phyloP scores from a whole-genome alignment of 2,888 invertebrate species.

The Plebejus argus region DNA sequence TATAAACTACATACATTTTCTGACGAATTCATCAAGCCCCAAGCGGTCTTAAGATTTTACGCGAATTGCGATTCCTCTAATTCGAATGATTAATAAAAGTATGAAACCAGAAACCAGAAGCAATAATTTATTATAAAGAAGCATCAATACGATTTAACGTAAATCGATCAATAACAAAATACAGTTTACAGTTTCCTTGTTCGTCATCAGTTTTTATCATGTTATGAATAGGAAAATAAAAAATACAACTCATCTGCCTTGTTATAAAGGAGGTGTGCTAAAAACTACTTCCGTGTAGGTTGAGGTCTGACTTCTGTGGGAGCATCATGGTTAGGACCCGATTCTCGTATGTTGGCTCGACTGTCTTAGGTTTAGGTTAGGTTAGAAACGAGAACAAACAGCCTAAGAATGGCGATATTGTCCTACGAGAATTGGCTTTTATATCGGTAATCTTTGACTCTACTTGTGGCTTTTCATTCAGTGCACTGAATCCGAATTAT shows the following conservation, averaged over 20 bases:
- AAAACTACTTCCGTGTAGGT: background rate
- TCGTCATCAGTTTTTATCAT: slow-evolving; percentile 7
- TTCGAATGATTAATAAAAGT: background rate
- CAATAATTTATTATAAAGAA: background rate
- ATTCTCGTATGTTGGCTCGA: background rate
- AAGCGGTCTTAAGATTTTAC: no score
- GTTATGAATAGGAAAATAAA: slow-evolving; percentile 7
- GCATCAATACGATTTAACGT: background rate
- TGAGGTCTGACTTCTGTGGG: background rate
- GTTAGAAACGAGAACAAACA: background rate
- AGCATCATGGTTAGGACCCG: background rate
- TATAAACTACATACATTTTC: no score
- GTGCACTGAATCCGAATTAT: background rate
- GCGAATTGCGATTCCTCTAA: background rate
- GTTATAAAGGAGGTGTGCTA: background rate
- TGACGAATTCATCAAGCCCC: no score
- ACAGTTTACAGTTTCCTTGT: background rate
- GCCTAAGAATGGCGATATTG: background rate
- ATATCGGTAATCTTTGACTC: no score
- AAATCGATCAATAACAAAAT: slow-evolving; percentile 7
- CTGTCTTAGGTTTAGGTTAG: no score
- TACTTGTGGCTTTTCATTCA: background rate
- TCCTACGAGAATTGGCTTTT: no score
- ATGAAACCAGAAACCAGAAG: background rate
- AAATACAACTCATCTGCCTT: background rate